Evolutionary conservation across 2,888 invertebrate species (phyloP).

Genomic region (Eristalis intricaria): DNA sequence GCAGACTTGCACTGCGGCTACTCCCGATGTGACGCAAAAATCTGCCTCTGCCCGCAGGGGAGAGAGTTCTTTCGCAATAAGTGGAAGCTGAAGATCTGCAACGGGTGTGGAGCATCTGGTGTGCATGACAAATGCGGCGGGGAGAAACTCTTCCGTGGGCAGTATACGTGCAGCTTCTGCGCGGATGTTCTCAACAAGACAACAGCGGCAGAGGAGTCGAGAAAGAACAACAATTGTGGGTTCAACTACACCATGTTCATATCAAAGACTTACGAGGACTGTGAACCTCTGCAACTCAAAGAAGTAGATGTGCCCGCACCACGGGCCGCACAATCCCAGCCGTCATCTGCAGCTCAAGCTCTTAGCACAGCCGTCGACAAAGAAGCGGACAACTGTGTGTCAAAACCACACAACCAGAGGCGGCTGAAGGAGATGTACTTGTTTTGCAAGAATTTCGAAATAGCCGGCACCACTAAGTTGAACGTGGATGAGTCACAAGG

Average conservation of each 20-base stretch:
- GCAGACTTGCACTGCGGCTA: conserved; percentile 86
- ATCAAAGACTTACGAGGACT: conserved; percentile 43
- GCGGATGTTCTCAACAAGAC: conserved; percentile 23
- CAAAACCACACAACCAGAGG: not conserved
- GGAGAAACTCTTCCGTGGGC: conserved; percentile 9
- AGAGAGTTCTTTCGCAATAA: conserved; percentile 78
- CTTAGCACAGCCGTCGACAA: not conserved
- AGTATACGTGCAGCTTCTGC: conserved; percentile 49
- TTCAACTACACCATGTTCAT: conserved; percentile 52
- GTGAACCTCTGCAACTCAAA: not conserved
- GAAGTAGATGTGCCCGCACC: not conserved
- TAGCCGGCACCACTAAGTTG: conserved; percentile 16
- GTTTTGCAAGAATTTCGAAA: conserved; percentile 12
- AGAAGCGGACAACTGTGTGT: not conserved
- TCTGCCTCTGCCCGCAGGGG: conserved; percentile 86
- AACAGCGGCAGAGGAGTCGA: not conserved
- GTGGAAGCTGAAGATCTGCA: conserved; percentile 54
- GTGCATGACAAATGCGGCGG: conserved; percentile 47
- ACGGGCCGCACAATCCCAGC: not conserved
- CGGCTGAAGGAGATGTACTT: conserved; percentile 33
- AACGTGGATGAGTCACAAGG: not conserved
- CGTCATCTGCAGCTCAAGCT: too few species aligned
- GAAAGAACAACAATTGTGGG: not conserved
- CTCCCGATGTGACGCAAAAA: conserved; percentile 83
- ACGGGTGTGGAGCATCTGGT: conserved; percentile 46